Evolutionary conservation across 2,113 vertebrate species (phyloP), one percentile per base, ranked within the genome.

Genomic region (Propithecus coquereli): DNA sequence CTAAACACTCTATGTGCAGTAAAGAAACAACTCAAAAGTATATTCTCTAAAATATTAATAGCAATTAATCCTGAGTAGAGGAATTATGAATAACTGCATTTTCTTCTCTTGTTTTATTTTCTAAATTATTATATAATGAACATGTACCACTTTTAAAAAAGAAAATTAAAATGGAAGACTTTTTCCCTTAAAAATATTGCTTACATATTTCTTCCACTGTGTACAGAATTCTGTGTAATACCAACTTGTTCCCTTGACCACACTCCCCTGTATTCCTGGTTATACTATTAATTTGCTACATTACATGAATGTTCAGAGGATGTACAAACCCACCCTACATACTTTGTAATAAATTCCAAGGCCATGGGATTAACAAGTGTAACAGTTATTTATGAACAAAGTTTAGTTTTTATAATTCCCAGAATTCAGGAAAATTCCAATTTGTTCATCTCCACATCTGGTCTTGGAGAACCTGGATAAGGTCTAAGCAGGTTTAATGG

Each of bases 391-490:
- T 84, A 45, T 83, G 40, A 91, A 94, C 23, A 81, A 65, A 76
- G 14, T 14, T 77, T 86, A 16, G 4, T 79, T n/a, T 66, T 86
- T 3, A 43, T 25, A 73, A 47, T 88, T 74, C 8, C 18, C 16
- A 65, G 37, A 82, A 95, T 77, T 90, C 40, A 61, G 16, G 63
- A 97, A 90, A 97, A 87, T 25, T 50, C 16, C 40, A 40, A 22
- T 87, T 81, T 80, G 5, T 45, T 34, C 23, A 4, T 93, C 32
- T 89, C 57, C 3, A 74, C 7, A 66, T 22, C 45, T 92, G 14
- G 59, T 71, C 54, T 52, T 32, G 20, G 63, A 91, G 47, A 91
- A 80, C 71, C 11, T 76, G 40, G 30, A 52, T 52, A 54, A n/a
- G 13, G 23, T 66, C 40, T 71, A 4, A 71, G 16, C 34, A 71